Percentiles rank a stretch among this genome's conserved stretches.
Evolutionary conservation across 1,140 invertebrate species (phyloP).

Genomic region (Hylyphantes graminicola): DNA sequence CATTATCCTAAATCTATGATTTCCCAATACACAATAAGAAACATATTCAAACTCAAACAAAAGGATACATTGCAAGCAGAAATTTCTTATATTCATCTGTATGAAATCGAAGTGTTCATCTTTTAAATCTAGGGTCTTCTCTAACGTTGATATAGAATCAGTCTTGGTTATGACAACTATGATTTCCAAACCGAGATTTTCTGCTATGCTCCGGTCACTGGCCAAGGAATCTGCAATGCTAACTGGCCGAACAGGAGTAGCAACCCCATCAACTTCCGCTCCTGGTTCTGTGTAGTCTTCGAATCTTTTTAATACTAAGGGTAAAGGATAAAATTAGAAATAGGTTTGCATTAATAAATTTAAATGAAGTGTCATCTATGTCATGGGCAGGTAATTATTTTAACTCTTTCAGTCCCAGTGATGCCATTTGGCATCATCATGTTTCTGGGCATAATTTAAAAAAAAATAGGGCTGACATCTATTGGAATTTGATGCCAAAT

Average conservation of each 20-base stretch:
- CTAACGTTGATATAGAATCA: conserved; percentile 95
- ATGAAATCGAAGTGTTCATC: conserved; percentile 99
- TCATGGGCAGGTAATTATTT: too few species aligned
- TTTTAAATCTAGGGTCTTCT: conserved; percentile 89
- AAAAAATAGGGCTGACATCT: too few species aligned
- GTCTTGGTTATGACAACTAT: conserved; percentile 97
- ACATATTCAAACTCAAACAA: conserved; percentile 25
- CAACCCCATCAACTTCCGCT: conserved; percentile 82
- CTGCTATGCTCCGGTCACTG: conserved; percentile 77
- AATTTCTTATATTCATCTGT: conserved; percentile 96
- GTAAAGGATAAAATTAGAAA: neutral
- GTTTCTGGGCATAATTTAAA: too few species aligned
- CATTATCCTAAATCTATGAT: too few species aligned
- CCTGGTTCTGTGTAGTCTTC: conserved; percentile 97
- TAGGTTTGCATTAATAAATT: too few species aligned
- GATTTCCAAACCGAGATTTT: conserved; percentile 94
- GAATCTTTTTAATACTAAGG: conserved; percentile 84
- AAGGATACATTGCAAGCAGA: conserved; percentile 88
- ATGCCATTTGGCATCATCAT: too few species aligned
- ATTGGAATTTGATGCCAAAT: too few species aligned
- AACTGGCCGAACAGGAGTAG: conserved; percentile 78
- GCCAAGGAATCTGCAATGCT: conserved; percentile 62
- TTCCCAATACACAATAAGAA: neutral
- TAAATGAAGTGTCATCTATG: too few species aligned
- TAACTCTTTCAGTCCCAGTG: too few species aligned